phyloP scores from a whole-genome alignment of 2,888 invertebrate species.

The Sceliomorpha sp. region DNA sequence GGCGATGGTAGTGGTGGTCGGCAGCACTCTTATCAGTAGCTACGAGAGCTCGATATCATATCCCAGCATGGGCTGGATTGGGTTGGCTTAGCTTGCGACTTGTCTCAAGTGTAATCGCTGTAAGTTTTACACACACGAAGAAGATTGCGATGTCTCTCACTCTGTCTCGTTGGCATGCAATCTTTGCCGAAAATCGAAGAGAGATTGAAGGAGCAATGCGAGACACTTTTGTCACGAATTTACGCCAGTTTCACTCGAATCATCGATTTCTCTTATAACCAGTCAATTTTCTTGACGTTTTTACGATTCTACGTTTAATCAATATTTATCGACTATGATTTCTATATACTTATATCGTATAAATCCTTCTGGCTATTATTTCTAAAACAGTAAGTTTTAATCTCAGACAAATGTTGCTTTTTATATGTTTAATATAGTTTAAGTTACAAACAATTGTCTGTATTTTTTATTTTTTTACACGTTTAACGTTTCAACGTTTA shows the following conservation, averaged over 20 bases:
- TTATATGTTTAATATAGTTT: no score
- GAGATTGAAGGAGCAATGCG: conserved; percentile 39
- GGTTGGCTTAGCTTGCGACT: conserved; percentile 39
- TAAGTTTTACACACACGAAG: conserved; percentile 51
- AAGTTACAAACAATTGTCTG: no score
- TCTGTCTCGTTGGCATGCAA: conserved; percentile 39
- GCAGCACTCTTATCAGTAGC: conserved; percentile 55
- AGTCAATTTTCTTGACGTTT: no score
- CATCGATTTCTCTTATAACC: no score
- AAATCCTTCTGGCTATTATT: no score
- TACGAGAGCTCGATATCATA: conserved; percentile 65
- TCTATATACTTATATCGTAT: no score
- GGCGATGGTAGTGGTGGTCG: conserved; percentile 45
- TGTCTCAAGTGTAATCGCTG: conserved; percentile 52
- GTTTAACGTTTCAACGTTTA: no score
- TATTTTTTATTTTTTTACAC: no score
- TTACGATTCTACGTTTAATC: no score
- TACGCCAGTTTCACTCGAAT: conserved; percentile 20
- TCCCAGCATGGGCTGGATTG: conserved; percentile 55
- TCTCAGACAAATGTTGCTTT: no score
- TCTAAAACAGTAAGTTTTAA: no score
- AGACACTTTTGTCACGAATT: conserved; percentile 33
- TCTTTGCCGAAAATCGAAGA: conserved; percentile 45
- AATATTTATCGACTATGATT: no score
- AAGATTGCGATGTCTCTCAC: conserved; percentile 24